Base-by-base conservation (phyloP, 2,888 invertebrate genomes). In the Autographa pulchrina region DNA sequence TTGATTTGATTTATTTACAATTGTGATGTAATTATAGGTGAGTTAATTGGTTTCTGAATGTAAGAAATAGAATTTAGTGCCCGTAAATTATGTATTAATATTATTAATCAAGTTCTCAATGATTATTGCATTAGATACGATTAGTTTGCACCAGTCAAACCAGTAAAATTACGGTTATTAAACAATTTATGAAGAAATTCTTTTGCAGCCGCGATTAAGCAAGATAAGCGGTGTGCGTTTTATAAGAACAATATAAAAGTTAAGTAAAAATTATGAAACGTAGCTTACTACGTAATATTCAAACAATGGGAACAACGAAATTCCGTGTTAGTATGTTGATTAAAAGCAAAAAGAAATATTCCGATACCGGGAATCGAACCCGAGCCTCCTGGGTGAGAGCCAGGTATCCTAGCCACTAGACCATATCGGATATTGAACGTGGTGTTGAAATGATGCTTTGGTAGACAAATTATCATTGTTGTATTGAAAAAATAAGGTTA, bases 361-460 rank as follows among this genome's bases (percentile, higher is more conserved):
- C 96, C 96, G 94, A 93, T 96, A 96, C 96, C 96, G 96, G 96
- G 96, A 96, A 96, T 96, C 95, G 96, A 96, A 96, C 96, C 96
- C 96, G 96, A 94, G 96, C 96, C 96, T 96, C 96, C 96, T 96
- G 96, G 96, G 96, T 97, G 96, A 97, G 96, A 96, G 96, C 96
- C 96, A 96, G 96, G 96, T 96, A 97, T 97, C 96, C 96, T 97
- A 96, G 96, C 96, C 97, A 97, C 96, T 96, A 96, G 96, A 96
- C 96, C 96, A 96, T 96, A 96, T 89, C 89, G 89, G 89, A 89
- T 86, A 4, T n/a, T 83, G 18, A 0, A 0, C 0, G 0, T 0
- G 0, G 0, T 0, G 0, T 0, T 0, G 14, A 86, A 86, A 80
- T 72, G 76, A 4, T 20, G 0, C 0, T 31, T 62, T 25, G 0